Base-by-base conservation (phyloP, 2,113 vertebrate species). In the Carassius auratus region DNA sequence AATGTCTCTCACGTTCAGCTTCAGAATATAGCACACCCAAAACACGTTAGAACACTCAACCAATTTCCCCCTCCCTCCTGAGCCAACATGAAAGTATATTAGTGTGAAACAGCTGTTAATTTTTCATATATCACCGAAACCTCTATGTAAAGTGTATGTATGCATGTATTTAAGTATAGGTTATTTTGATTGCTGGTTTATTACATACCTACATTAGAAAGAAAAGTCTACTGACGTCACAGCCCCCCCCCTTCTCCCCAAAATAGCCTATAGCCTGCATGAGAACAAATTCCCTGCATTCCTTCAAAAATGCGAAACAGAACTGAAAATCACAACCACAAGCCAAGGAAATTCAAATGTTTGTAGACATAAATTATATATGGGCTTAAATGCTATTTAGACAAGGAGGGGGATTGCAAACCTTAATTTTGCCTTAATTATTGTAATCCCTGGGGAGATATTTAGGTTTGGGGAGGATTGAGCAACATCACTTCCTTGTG, bases 401-500 rank as follows among this genome's bases (percentile, higher is more conserved):
- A 42, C 30, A 83, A 57, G 33, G 19, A 38, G 38, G 19, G 38
- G n/a, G n/a, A 0, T n/a, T 62, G 12, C 10, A 64, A 48, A 8
- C 1, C n/a, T 1, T 3, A 52, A 30, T 10, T 36, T 14, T 4
- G 0, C 5, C 38, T 42, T 42, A 38, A 30, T 30, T 38, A 57
- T 23, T 38, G 36, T 1, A 71, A 71, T 57, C 66, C 81, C 45
- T 21, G 12, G 45, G 45, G 66, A 30, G 62, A 71, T 57, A 13
- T 45, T 83, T 36, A 33, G 12, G 45, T 57, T 68, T 30, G 50
- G 48, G 48, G 14, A 55, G 17, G 12, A 83, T 83, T 83, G 81
- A 15, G 66, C 81, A 83, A 83, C 30, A 38, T 71, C 50, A 83
- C 81, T 83, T 83, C 81, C 81, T 83, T 55, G 57, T 83, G 81